Evolutionary conservation across 2,113 vertebrate genomes (phyloP).

Genomic region (Coracopsis vasa): DNA sequence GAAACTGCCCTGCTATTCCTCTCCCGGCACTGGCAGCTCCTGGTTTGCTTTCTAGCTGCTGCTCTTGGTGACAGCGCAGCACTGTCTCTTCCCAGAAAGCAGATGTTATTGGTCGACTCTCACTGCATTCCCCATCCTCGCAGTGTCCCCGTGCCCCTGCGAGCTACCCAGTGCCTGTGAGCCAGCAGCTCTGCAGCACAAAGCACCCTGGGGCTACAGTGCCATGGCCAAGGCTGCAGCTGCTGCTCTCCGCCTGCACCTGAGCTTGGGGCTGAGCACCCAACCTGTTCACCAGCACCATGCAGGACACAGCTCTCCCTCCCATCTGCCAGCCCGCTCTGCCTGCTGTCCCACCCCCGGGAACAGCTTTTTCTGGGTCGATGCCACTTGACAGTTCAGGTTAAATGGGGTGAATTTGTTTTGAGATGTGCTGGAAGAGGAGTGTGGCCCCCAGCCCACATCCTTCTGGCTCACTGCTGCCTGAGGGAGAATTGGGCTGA

Average conservation of each 20-base stretch:
- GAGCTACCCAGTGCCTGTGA: background rate
- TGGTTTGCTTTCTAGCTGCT: background rate
- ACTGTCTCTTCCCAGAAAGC: background rate
- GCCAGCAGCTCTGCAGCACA: background rate
- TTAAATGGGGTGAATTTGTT: constrained; percentile 9
- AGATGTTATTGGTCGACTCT: background rate
- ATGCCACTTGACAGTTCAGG: background rate
- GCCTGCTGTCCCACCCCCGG: background rate
- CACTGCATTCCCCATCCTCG: background rate
- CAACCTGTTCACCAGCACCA: background rate
- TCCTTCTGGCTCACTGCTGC: background rate
- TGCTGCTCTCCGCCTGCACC: fast-evolving
- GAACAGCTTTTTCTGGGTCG: background rate
- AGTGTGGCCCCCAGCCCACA: background rate
- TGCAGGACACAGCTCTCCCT: background rate
- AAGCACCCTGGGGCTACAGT: background rate
- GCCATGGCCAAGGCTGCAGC: background rate
- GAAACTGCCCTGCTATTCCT: background rate
- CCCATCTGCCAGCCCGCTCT: background rate
- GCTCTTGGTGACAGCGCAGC: background rate
- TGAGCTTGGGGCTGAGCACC: background rate
- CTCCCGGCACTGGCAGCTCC: background rate
- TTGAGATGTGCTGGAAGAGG: background rate
- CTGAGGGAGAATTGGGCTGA: background rate
- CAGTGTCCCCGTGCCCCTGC: fast-evolving